Evolutionary conservation across 2,888 invertebrate species (phyloP).

Genomic region (Pachymerium ferrugineum): DNA sequence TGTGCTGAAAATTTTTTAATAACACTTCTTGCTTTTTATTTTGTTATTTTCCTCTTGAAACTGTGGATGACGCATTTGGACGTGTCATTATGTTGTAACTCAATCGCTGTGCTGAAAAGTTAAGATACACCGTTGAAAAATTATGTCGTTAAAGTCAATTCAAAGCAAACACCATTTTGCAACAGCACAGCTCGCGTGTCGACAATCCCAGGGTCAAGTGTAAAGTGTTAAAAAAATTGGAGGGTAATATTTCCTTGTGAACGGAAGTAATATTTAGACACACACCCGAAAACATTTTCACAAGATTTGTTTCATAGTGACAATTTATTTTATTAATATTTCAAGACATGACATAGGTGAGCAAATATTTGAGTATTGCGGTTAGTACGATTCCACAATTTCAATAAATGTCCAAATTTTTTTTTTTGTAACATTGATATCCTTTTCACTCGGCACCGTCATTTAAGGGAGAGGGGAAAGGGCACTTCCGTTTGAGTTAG

Average conservation of each 20-base stretch:
- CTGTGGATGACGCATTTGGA: not conserved
- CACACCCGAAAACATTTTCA: no score
- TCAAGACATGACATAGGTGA: no score
- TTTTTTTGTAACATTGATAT: no score
- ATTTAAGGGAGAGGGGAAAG: no score
- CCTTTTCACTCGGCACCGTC: no score
- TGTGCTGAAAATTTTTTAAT: not conserved
- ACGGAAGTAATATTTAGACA: not conserved
- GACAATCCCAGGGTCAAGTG: slow-evolving; percentile 8
- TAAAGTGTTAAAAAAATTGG: not conserved
- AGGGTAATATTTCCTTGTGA: not conserved
- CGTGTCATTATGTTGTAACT: not conserved
- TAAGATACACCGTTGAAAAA: not conserved
- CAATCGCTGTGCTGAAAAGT: not conserved
- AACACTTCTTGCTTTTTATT: not conserved
- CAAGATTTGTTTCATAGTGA: no score
- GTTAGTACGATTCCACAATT: no score
- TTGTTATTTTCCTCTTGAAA: not conserved
- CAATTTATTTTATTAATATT: no score
- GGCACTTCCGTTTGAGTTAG: no score
- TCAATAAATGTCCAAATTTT: no score
- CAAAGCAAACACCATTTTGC: not conserved
- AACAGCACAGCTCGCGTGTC: not conserved
- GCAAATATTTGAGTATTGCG: no score
- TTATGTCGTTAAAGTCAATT: slow-evolving; percentile 10